Evolutionary conservation across 2,888 invertebrate species (phyloP), one percentile per base, ranked within the genome.

Genomic region (Eumerus sabulonum): DNA sequence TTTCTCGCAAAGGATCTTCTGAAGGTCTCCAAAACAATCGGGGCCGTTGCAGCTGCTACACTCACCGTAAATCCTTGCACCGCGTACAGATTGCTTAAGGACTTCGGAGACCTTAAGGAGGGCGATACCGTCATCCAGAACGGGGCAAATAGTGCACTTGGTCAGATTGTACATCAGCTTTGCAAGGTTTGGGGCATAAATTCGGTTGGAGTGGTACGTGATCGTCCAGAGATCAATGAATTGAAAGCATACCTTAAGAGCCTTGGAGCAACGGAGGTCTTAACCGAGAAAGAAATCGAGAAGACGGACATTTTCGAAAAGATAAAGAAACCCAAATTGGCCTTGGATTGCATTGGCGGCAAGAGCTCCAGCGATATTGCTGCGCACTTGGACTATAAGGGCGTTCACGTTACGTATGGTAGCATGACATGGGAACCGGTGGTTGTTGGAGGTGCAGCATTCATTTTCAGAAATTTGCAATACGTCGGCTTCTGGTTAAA

Each of bases 81-180:
- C 0, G 99, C 99, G 0, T 99, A 95, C 85, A 92, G 98, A 87
- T 97, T 99, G 98, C 90, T 99, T 1, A 93, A 92, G 84, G 99
- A 99, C 89, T 99, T 96, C 89, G 93, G 92, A 4, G 53, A 87
- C 5, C 85, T 97, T 1, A 88, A 92, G 83, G 90, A 92, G 9
- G 97, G 96, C 1, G 96, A 98, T 87, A 93, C 94, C n/a, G 92
- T 99, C 0, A 94, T 99, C 84, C 99, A 99, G 90, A 99, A 99
- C 90, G 98, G 97, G 50, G 98, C 96, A 0, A 99, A 98, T 87
- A 98, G 98, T 84, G 95, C 96, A 1, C 96, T 96, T 77, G 99
- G 99, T 0, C 96, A 98, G 87, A 93, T 94, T 81, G 96, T 98
- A 0, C 97, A 98, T 86, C 99, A 99, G 88, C 89, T 99, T 12